Evolutionary conservation across 1,140 invertebrate genomes (phyloP).

Genomic region (Pomacea maculata): DNA sequence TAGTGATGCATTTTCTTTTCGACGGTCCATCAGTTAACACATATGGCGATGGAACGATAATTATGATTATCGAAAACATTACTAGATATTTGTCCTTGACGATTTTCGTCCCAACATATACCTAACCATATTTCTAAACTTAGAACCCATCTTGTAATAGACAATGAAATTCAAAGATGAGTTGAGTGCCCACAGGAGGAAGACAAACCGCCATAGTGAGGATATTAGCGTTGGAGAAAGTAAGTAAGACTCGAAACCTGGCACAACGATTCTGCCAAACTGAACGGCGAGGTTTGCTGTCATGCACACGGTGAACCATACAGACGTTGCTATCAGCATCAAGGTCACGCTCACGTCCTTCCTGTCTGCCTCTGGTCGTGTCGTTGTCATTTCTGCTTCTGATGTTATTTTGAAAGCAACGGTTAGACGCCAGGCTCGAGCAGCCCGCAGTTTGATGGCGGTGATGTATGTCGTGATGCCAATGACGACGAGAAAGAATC

Average conservation of each 20-base stretch:
- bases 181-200: constrained; percentile 11
- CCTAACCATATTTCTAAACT: constrained; percentile 3
- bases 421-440: not conserved
- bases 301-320: constrained; percentile 5
- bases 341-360: not conserved
- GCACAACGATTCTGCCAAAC: not conserved
- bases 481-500: constrained; percentile 15
- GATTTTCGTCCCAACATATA: too few species aligned
- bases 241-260: not conserved
- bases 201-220: constrained; percentile 1
- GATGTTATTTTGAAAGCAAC: not conserved
- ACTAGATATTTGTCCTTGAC: too few species aligned
- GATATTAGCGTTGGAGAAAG: not conserved
- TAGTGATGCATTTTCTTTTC: too few species aligned
- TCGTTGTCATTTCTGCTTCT: not conserved
- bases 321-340: constrained; percentile 11
- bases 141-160: constrained; percentile 14
- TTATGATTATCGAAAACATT: too few species aligned
- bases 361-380: too few species aligned
- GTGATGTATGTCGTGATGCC: constrained; percentile 14
- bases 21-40: too few species aligned
- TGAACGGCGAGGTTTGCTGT: not conserved
- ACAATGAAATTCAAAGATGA: constrained; percentile 14
- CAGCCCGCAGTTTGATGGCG: constrained; percentile 5
- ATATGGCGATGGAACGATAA: too few species aligned